phyloP scores from a whole-genome alignment of 2,888 invertebrate species.

The Dasysyrphus tricinctus region DNA sequence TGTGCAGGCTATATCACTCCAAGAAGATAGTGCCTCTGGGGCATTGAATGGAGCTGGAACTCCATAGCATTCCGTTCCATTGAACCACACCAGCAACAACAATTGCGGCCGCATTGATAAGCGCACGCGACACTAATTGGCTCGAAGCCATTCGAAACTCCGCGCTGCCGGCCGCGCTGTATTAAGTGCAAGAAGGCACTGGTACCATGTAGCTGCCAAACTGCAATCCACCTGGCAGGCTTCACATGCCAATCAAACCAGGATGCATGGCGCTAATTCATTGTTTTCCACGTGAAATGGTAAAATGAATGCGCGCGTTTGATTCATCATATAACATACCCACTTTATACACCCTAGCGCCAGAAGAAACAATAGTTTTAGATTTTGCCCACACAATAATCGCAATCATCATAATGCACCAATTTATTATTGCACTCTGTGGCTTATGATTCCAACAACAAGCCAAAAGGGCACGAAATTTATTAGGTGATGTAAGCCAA shows the following conservation, averaged over 20 bases:
- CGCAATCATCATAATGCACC: constrained; percentile 66
- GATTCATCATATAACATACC: background rate
- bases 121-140: constrained; percentile 75
- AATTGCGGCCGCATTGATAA: constrained; percentile 69
- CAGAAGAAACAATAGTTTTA: constrained; percentile 37
- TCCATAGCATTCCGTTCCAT: constrained; percentile 60
- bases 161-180: background rate
- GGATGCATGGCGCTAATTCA: constrained; percentile 74
- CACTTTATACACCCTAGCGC: background rate
- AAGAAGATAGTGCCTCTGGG: constrained; percentile 54
- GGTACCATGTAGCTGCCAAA: constrained; percentile 2
- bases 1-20: constrained; percentile 24
- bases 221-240: constrained; percentile 70
- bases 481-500: constrained; percentile 63
- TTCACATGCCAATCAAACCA: constrained; percentile 74
- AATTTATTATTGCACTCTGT: constrained; percentile 37
- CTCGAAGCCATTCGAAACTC: constrained; percentile 57
- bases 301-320: constrained; percentile 46
- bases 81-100: constrained; percentile 12
- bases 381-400: constrained; percentile 43
- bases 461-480: constrained; percentile 33
- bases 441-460: background rate
- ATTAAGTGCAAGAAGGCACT: constrained; percentile 13
- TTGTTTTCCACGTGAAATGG: constrained; percentile 58
- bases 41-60: constrained; percentile 23